These are phyloP conservation scores for Nipponacmea schrenckii DNA, from an alignment of 2,888 invertebrate species.

Conservation along the genomic window DNA sequence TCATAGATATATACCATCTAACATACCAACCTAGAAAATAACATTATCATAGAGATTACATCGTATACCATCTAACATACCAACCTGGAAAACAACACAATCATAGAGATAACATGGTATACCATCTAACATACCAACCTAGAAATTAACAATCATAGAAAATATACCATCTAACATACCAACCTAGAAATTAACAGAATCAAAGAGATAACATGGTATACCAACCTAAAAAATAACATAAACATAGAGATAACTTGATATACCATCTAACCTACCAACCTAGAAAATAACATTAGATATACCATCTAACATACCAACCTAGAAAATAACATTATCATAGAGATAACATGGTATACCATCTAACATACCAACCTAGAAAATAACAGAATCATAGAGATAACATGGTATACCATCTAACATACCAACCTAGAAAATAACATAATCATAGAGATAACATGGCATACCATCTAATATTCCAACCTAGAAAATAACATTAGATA, in stretches of 20 bases:
- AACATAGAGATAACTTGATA: not conserved
- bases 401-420: slow-evolving; percentile 91
- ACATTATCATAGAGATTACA: slow-evolving; percentile 74
- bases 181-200: slow-evolving; percentile 66
- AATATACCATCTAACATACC: not conserved
- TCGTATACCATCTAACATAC: slow-evolving; percentile 92
- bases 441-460: slow-evolving; percentile 75
- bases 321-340: too few species aligned
- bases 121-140: slow-evolving; percentile 88
- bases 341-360: slow-evolving; percentile 91
- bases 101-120: slow-evolving; percentile 84
- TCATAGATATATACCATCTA: slow-evolving; percentile 59
- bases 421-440: slow-evolving; percentile 73
- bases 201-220: not conserved
- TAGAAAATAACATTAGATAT: not conserved
- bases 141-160: slow-evolving; percentile 34
- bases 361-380: slow-evolving; percentile 91
- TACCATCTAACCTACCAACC: not conserved
- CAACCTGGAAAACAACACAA: slow-evolving; percentile 81
- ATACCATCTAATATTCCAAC: slow-evolving; percentile 36
- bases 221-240: not conserved
- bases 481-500: slow-evolving; percentile 64
- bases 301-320: too few species aligned
- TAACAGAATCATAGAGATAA: slow-evolving; percentile 75
- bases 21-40: too few species aligned